phyloP scores from a whole-genome alignment of 2,113 vertebrate genomes.

The Falcunculus frontatus region DNA sequence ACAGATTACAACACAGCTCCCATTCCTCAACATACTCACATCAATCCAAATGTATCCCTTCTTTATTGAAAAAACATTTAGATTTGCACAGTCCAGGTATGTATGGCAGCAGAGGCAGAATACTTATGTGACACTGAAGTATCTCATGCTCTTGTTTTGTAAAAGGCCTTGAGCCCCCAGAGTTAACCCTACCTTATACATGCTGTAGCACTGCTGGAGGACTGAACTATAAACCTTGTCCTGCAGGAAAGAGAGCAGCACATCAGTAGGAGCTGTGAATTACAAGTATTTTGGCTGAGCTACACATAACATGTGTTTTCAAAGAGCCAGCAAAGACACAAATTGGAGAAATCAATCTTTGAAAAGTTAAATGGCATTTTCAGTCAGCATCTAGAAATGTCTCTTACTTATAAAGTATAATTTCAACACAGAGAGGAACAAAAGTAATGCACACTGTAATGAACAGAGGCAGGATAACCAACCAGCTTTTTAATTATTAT shows the following conservation, averaged over 20 bases:
- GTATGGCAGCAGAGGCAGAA: not conserved
- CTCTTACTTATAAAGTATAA: not conserved
- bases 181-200: constrained; percentile 89
- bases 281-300: not conserved
- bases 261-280: not conserved
- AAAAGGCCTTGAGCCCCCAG: not conserved
- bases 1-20: not conserved
- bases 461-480: not conserved
- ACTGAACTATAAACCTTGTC: constrained; percentile 97
- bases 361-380: not conserved
- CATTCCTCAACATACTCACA: not conserved
- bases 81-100: not conserved
- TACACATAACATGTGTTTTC: not conserved
- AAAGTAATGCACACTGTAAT: not conserved
- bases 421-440: not conserved
- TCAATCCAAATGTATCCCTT: not conserved
- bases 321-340: not conserved
- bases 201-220: constrained; percentile 93
- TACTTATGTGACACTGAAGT: not conserved
- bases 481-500: not conserved
- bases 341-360: not conserved
- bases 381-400: not conserved
- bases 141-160: not conserved
- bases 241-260: constrained; percentile 63
- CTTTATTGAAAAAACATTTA: not conserved